Base-by-base conservation (phyloP, 92 coral and sea anemone species). In the Siderastrea radians region DNA sequence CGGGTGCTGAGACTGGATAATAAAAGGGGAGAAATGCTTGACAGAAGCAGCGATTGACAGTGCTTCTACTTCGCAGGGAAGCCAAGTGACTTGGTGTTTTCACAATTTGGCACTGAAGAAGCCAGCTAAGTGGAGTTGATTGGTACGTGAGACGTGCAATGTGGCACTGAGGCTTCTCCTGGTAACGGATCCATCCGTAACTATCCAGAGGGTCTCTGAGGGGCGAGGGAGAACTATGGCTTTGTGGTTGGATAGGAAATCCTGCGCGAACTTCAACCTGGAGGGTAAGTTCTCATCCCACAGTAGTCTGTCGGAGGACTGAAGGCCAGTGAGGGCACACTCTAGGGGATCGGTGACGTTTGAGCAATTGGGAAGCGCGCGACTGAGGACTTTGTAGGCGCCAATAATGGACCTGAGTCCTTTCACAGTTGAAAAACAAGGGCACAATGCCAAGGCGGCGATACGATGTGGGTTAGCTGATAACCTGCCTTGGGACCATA, bases 51-150 rank as follows among this genome's bases (percentile, higher is more conserved):
- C 87, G 46, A 93, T 90, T 15, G 72, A 78, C 13, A 91, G 68
- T 6, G 96, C 90, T 49, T 93, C 88, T 3, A 93, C 79, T 71
- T 93, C 85, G 45, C 96, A 93, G 47, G 94, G 95, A 5, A 91
- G 81, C 95, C 95, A 92, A 44, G 63, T 84, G 38, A 82, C 84
- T 74, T 94, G 96, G 74, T 88, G 93, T 44, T 84, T 77, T 12
- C 89, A 68, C 48, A 91, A 80, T 68, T 86, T 89, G 13, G 91
- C 89, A 72, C 91, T 85, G 67, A 87, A 93, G 79, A 93, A 93
- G 17, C 94, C 94, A 4, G 92, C 84, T 15, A 91, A 78, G 78
- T 82, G 85, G 43, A 93, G 89, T 17, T 80, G 67, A 17, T 76
- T 69, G 64, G 44, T 14, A 9, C 85, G 85, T 6, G 84, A 26